phyloP scores from a whole-genome alignment of 1,140 invertebrate species.

The Drosophila mayri region DNA sequence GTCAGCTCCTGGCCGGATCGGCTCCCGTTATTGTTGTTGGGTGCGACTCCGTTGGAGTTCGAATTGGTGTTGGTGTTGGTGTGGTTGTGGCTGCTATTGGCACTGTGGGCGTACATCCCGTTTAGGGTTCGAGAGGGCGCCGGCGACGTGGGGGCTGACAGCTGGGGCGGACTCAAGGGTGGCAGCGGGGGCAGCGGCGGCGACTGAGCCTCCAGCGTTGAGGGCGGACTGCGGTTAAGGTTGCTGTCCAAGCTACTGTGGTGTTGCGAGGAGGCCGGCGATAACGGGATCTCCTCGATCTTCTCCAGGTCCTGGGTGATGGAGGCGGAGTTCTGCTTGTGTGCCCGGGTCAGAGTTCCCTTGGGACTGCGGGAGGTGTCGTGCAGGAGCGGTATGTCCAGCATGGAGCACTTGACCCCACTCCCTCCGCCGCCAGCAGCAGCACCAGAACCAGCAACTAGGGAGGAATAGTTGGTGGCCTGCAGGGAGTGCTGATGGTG shows the following conservation, averaged over 20 bases:
- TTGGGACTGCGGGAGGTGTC: conserved; percentile 79
- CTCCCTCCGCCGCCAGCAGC: conserved; percentile 27
- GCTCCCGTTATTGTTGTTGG: conserved; percentile 41
- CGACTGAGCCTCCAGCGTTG: conserved; percentile 73
- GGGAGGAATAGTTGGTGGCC: conserved; percentile 59
- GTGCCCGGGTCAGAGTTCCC: conserved; percentile 84
- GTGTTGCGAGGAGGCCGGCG: conserved; percentile 80
- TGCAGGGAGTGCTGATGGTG: conserved; percentile 77
- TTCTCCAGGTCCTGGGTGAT: conserved; percentile 89
- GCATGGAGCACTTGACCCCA: conserved; percentile 62
- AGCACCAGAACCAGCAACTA: conserved; percentile 55
- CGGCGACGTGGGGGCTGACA: conserved; percentile 77
- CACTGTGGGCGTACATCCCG: conserved; percentile 51
- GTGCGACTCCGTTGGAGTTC: conserved; percentile 7
- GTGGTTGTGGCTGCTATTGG: conserved; percentile 14
- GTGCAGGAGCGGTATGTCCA: conserved; percentile 76
- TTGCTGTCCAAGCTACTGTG: conserved; percentile 82
- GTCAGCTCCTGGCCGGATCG: conserved; percentile 63
- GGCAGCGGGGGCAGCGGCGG: conserved; percentile 46
- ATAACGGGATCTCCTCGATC: conserved; percentile 89
- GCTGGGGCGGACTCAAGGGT: conserved; percentile 56
- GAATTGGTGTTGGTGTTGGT: conserved; percentile 19
- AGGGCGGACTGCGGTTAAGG: conserved; percentile 81
- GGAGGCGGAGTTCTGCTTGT: conserved; percentile 90
- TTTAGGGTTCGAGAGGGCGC: conserved; percentile 73